Conservation (phyloP, 2,113 vertebrate genomes). For the Xenopus laevis region DNA sequence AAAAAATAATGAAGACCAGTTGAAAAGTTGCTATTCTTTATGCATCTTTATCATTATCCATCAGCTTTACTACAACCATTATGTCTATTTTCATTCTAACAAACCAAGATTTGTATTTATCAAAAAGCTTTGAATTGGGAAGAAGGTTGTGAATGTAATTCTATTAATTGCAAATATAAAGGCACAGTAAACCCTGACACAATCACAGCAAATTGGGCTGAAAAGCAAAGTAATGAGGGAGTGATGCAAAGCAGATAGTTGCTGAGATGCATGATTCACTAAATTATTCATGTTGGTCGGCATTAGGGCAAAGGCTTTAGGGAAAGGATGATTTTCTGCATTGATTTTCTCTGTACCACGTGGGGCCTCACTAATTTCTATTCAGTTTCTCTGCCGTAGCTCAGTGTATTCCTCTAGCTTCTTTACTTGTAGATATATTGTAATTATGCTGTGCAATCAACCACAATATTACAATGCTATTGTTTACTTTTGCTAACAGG, state of each 20-base stretch:
- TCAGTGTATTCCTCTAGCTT: background rate
- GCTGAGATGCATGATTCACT: constrained; percentile 3
- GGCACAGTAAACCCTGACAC: no score
- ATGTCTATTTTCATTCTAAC: no score
- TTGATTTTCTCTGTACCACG: constrained; percentile 33
- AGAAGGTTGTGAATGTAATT: background rate
- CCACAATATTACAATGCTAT: background rate
- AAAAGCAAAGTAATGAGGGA: background rate
- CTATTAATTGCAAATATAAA: no score
- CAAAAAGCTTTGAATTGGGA: no score
- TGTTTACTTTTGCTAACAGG: background rate
- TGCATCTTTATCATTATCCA: no score
- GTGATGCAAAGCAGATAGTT: constrained; percentile 1
- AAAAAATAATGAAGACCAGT: no score
- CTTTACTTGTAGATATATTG: background rate
- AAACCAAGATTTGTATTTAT: no score
- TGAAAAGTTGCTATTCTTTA: no score
- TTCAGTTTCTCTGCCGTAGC: background rate
- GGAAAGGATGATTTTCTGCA: constrained; percentile 12
- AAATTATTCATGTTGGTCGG: constrained; percentile 45
- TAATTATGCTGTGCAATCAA: background rate
- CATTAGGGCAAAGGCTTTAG: constrained; percentile 45
- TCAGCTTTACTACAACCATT: no score
- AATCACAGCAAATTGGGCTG: background rate
- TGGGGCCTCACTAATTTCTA: background rate